These are phyloP conservation scores for Drosophila mojavensis DNA, from an alignment of 1,140 invertebrate genomes.

Conservation along the genomic window DNA sequence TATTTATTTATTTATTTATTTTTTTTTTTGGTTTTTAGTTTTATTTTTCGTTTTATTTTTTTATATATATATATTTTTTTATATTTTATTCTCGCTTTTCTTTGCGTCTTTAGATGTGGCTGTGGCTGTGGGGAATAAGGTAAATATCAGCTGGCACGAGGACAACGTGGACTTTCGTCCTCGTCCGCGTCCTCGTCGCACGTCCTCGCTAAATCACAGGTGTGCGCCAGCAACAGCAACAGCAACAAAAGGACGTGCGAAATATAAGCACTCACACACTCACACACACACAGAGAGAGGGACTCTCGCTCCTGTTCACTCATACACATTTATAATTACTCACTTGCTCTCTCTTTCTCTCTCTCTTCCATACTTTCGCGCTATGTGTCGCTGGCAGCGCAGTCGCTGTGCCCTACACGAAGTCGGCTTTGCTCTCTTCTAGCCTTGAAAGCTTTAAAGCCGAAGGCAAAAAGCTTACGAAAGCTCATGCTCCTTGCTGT, in stretches of 20 bases:
- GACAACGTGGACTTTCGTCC: slow-evolving; percentile 38
- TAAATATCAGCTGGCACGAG: slow-evolving; percentile 74
- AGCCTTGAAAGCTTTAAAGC: slow-evolving; percentile 12
- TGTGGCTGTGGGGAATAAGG: slow-evolving; percentile 61
- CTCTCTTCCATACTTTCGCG: not conserved
- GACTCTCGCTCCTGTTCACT: not conserved
- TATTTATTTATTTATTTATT: too few species aligned
- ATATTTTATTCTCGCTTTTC: slow-evolving; percentile 13
- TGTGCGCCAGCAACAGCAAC: slow-evolving; percentile 54
- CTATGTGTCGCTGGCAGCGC: not conserved
- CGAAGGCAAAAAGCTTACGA: too few species aligned
- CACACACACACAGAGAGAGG: not conserved
- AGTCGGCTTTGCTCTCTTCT: not conserved
- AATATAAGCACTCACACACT: slow-evolving; percentile 46
- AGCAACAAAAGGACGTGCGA: slow-evolving; percentile 57
- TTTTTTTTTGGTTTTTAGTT: slow-evolving; percentile 21
- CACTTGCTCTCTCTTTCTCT: slow-evolving; percentile 1
- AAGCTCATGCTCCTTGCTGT: slow-evolving; percentile 5
- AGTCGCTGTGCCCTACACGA: not conserved
- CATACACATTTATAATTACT: not conserved
- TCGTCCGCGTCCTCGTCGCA: slow-evolving; percentile 30
- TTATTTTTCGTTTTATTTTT: slow-evolving; percentile 1
- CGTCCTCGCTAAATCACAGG: slow-evolving; percentile 76
- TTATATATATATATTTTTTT: slow-evolving; percentile 4
- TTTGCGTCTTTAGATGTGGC: slow-evolving; percentile 16